phyloP scores from a whole-genome alignment of 2,113 vertebrate species.

The Cyprinodon brontotheroides region DNA sequence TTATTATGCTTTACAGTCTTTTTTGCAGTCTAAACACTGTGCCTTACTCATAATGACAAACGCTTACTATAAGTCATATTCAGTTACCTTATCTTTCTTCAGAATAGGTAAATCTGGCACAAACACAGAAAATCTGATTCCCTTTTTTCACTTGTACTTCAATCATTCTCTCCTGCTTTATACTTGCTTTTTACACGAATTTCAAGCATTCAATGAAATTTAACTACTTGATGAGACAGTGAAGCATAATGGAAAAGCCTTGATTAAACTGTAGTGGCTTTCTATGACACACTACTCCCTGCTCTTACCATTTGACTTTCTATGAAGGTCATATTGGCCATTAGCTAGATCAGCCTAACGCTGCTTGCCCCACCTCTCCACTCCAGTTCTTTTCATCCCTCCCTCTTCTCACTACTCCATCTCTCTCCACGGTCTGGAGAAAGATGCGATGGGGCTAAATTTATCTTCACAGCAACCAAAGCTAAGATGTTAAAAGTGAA shows the following conservation, averaged over 20 bases:
- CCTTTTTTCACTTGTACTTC: constrained; percentile 6
- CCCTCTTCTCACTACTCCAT: constrained; percentile 39
- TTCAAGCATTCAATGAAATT: constrained; percentile 41
- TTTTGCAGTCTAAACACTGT: constrained; percentile 16
- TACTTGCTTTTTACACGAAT: constrained; percentile 27
- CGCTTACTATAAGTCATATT: neutral
- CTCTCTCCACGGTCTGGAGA: constrained; percentile 38
- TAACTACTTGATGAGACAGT: constrained; percentile 19
- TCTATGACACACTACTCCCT: constrained; percentile 66
- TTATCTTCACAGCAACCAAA: constrained; percentile 60
- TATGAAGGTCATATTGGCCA: constrained; percentile 75
- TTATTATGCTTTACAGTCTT: constrained; percentile 42
- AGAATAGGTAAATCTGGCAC: neutral
- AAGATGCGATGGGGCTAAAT: constrained; percentile 60
- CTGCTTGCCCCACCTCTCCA: constrained; percentile 66
- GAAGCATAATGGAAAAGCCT: constrained; percentile 48
- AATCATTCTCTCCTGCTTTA: neutral
- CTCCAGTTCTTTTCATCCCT: constrained; percentile 64
- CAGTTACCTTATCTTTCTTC: neutral
- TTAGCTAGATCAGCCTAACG: constrained; percentile 73
- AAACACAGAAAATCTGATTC: neutral
- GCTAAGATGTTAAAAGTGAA: constrained; percentile 62
- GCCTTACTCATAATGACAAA: constrained; percentile 25
- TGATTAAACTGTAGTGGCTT: constrained; percentile 61
- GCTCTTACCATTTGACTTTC: constrained; percentile 67